These are phyloP conservation scores for Nomada ruficornis DNA, from an alignment of 2,888 invertebrate species.

Conservation along the genomic window DNA sequence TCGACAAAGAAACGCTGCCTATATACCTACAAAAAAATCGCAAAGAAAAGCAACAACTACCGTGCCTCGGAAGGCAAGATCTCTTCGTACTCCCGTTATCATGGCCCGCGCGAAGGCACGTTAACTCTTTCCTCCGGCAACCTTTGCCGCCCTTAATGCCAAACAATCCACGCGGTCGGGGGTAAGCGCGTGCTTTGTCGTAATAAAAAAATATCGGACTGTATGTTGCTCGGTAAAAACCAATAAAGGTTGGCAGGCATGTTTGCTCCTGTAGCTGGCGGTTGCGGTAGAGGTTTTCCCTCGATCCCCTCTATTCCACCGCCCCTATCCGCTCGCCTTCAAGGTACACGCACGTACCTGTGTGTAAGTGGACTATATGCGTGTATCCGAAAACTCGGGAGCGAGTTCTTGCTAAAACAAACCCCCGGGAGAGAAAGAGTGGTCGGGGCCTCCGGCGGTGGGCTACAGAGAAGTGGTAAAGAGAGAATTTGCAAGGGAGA, in stretches of 20 bases:
- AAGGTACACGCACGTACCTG: slow-evolving; percentile 4
- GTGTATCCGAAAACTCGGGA: slow-evolving; percentile 69
- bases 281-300: slow-evolving; percentile 77
- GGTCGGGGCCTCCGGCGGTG: slow-evolving; percentile 71
- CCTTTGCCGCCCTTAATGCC: slow-evolving; percentile 67
- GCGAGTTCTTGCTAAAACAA: slow-evolving; percentile 81
- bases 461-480: slow-evolving; percentile 80
- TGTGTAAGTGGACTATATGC: slow-evolving; percentile 14
- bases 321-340: neutral
- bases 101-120: slow-evolving; percentile 62
- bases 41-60: neutral
- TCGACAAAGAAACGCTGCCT: neutral
- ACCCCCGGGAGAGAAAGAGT: slow-evolving; percentile 78
- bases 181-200: slow-evolving; percentile 69
- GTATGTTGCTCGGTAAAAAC: slow-evolving; percentile 80
- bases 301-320: slow-evolving; percentile 45
- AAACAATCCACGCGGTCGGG: slow-evolving; percentile 68
- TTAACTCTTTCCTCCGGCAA: slow-evolving; percentile 67
- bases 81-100: slow-evolving; percentile 30
- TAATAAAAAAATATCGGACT: slow-evolving; percentile 80
- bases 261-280: slow-evolving; percentile 77
- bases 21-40: neutral
- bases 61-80: slow-evolving; percentile 25
- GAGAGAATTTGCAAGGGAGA: slow-evolving; percentile 82
- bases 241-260: slow-evolving; percentile 81